phyloP scores from a whole-genome alignment of 2,113 vertebrate species.

The Cyphomyrus discorhynchus region DNA sequence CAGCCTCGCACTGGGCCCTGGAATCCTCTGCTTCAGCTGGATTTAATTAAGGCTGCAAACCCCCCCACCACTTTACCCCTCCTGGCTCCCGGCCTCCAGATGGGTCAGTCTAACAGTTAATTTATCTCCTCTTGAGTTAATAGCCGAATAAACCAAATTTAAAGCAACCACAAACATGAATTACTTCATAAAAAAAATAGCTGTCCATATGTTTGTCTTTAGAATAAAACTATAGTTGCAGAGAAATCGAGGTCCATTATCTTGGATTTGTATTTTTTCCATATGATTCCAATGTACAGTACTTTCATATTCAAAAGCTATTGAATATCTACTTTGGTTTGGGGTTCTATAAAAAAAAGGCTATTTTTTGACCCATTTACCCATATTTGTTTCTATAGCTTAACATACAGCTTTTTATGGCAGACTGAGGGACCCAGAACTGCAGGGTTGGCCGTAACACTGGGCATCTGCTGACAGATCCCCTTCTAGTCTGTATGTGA shows the following conservation, averaged over 20 bases:
- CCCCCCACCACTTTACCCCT: not conserved
- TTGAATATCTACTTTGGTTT: not conserved
- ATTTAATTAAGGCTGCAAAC: slow-evolving; percentile 21
- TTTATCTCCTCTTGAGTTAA: slow-evolving; percentile 12
- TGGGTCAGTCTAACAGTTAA: not conserved
- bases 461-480: not conserved
- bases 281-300: not conserved
- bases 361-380: not conserved
- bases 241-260: not conserved
- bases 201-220: not conserved
- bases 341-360: not conserved
- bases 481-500: not conserved
- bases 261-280: not conserved
- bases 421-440: not conserved
- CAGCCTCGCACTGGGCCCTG: not conserved
- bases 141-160: not conserved
- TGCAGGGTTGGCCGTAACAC: not conserved
- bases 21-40: slow-evolving; percentile 10
- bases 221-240: not conserved
- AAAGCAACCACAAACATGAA: not conserved
- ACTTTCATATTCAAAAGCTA: not conserved
- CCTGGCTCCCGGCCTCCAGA: not conserved
- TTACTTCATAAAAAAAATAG: not conserved
- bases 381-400: not conserved
- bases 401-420: not conserved